Base-by-base conservation (phyloP, 2,113 vertebrate species). In the Podarcis muralis region DNA sequence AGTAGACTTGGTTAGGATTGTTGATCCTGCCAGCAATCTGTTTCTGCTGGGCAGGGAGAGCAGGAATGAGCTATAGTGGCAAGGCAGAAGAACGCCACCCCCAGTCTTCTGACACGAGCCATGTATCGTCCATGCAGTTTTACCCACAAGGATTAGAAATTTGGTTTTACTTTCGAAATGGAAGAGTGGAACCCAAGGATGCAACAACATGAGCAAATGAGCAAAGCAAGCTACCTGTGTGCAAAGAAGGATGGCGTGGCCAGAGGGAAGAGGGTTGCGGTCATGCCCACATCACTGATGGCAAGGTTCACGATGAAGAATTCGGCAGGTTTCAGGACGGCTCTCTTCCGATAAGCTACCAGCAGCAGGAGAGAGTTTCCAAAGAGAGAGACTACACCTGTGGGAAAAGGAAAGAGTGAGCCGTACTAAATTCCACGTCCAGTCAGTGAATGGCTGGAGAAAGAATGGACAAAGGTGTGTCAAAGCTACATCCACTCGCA, bases 221-320 rank as follows among this genome's bases (percentile, higher is more conserved):
- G 43, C n/a, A 35, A 15, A 59, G 18, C 30, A 89, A 84, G 68
- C 96, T 94, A 98, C 98, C 96, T 98, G 96, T 98, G 98, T 75
- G 96, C 92, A 71, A 97, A 98, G 84, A 97, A 91, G 80, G 98
- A 98, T 1, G 97, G 93, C 32, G 97, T 96, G 72, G 98, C 97
- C 78, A 98, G 83, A 13, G 98, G 98, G 79, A 98, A 98, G 62
- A 98, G 97, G 0, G 92, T 97, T 76, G 96, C 77, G 0, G 97
- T 98, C 98, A 98, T 98, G 87, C 97, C 93, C 84, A 98, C 95
- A 94, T 98, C 98, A 65, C 98, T 98, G 96, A 98, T 91, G 84
- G 98, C 97, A 83, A 98, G 95, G 90, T 98, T 98, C 77, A 98
- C 94, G 0, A 98, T 97, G 92, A 98, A 98, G 94, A 97, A 97